Evolutionary conservation across 2,797 vertebrate genomes (phyloP).

Genomic region (Fistularia commersonii): DNA sequence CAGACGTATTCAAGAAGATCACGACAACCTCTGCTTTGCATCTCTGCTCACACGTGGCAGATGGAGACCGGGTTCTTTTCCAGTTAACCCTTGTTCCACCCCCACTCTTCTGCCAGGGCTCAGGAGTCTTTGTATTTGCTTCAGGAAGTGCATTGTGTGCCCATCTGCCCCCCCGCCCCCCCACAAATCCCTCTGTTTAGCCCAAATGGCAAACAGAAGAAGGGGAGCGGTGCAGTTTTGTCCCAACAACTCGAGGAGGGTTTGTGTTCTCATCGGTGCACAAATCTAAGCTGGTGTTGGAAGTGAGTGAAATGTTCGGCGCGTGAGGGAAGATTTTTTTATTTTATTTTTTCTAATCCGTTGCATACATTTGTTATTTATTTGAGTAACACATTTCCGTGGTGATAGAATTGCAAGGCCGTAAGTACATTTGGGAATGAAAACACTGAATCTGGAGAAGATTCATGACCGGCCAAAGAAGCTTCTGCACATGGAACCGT

Average conservation of each 20-base stretch:
- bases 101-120: constrained; percentile 23
- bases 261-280: background rate
- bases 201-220: constrained; percentile 54
- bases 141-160: constrained; percentile 56
- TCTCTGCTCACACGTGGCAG: constrained; percentile 27
- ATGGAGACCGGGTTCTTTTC: constrained; percentile 43
- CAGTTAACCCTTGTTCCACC: constrained; percentile 15
- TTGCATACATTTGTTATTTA: background rate
- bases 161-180: constrained; percentile 53
- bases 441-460: too few species aligned
- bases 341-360: background rate
- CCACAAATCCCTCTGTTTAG: constrained; percentile 31
- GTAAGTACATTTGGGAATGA: too few species aligned
- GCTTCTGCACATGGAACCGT: too few species aligned
- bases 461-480: too few species aligned
- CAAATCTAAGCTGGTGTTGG: constrained; percentile 4
- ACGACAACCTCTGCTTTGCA: constrained; percentile 17
- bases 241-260: constrained; percentile 25
- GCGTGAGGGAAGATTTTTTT: too few species aligned
- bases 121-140: constrained; percentile 43
- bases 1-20: constrained; percentile 59
- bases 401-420: too few species aligned
- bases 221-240: constrained; percentile 29
- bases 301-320: background rate
- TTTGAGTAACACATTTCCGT: too few species aligned